Conservation (phyloP, 2,797 vertebrate species). For the Spinibarbus caldwelli region DNA sequence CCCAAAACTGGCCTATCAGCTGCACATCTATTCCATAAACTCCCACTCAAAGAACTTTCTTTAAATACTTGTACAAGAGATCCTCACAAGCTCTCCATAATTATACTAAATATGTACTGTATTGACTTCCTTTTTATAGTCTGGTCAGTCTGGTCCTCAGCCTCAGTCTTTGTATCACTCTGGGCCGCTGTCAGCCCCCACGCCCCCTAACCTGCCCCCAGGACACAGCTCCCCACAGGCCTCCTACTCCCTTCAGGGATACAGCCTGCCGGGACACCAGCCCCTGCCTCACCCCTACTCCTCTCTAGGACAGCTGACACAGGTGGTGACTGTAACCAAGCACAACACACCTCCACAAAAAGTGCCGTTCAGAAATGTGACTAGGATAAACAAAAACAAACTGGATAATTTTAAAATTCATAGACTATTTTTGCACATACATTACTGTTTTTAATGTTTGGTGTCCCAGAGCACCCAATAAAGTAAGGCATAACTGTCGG, state of each 20-base stretch:
- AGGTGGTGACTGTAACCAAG: constrained; percentile 68
- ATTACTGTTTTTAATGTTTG: not conserved
- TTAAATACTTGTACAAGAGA: not conserved
- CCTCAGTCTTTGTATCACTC: constrained; percentile 91
- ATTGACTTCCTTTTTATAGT: constrained; percentile 66
- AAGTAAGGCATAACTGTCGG: no score
- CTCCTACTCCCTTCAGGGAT: constrained; percentile 86
- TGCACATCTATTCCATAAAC: not conserved
- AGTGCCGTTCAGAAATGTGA: not conserved
- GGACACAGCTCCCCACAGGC: constrained; percentile 91
- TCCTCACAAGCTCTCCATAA: no score
- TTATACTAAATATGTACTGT: not conserved
- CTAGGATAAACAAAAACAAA: no score
- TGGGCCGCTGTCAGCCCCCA: constrained; percentile 84
- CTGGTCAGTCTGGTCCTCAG: constrained; percentile 84
- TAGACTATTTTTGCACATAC: no score
- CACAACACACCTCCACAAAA: not conserved
- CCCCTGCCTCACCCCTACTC: constrained; percentile 84
- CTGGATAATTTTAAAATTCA: no score
- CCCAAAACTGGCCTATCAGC: not conserved
- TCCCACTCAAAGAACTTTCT: not conserved
- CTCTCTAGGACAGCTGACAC: constrained; percentile 85
- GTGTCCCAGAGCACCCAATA: no score
- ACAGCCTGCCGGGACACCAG: constrained; percentile 86
- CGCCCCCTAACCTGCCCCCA: constrained; percentile 89